Base-by-base conservation (phyloP, 2,888 invertebrate genomes). In the Yponomeuta malinellus region DNA sequence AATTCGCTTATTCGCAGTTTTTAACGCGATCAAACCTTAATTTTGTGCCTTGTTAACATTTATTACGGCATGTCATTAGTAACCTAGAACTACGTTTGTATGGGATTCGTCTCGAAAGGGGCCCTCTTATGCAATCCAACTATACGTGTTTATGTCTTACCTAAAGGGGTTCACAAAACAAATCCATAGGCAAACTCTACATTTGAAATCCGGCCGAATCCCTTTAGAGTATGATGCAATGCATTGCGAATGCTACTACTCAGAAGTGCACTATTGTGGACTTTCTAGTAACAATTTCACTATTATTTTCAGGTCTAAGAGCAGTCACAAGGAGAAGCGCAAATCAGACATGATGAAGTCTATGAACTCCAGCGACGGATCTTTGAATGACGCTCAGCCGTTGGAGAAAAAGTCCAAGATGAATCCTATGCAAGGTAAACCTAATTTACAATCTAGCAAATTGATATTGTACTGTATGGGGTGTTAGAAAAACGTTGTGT, bases 251-350 rank as follows among this genome's bases (percentile, higher is more conserved):
- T 65, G 65, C 8, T 33, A 65, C 33, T 65, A 65, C 3, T 29
- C 12, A 59, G 52, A 3, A 59, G 52, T 59, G 15, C 52, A 59
- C 52, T 8, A n/a, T 29, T 65, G 48, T n/a, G 4, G 70, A 72
- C 48, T n/a, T 72, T 71, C 10, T 68, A 33, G 68, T 71, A 31
- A 63, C 15, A 10, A 3, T 15, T 59, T 15, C n/a, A 12, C 10
- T 63, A 52, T 71, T 71, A 69, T 73, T 82, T 83, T 65, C 83
- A 95, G 95, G 84, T 88, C 94, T 48, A 94, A 95, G 81, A 92
- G 93, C 76, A 94, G 95, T 81, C 95, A 94, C 85, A 91, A 84
- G 78, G 92, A 92, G 63, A 96, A 96, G 82, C 93, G 95, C 76
- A 95, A 95, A n/a, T 94, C 94, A 73, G 95, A 95, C 78, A 72